Evolutionary conservation across 2,797 vertebrate species (phyloP), one percentile per base, ranked within the genome.

Genomic region (Oryzias dopingdopingensis): DNA sequence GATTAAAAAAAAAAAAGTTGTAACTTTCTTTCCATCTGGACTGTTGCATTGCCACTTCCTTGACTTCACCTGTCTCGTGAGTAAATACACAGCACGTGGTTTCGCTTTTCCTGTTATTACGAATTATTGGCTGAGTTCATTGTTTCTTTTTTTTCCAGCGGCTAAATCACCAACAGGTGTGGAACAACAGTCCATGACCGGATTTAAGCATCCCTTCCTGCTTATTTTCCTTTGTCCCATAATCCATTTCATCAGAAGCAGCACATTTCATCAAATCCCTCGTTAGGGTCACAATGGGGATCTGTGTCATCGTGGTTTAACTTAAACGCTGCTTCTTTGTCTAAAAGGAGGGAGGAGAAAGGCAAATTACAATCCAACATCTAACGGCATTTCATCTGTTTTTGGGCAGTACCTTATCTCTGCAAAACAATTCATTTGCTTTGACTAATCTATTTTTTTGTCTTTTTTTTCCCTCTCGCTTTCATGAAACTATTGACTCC

Each of bases 1-100:
- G 66, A 75, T 74, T 52, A 37, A 37, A 37, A 37, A 37, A 32
- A 12, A 32, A 32, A 57, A 52, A 76, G 62, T 14, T 1, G 5
- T 45, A 65, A 74, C 70, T 76, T 81, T 76, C 73, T 55, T 69
- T 67, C 82, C 82, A 78, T 83, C 78, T 85, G 73, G 66, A 62
- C 60, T 54, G 41, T 49, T 49, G 29, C 42, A 52, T 16, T 46
- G 63, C 58, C 70, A 50, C 47, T 51, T 63, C 43, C 50, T 22
- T 65, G 52, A 42, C 65, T 42, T 26, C 47, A 14, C 61, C 56
- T 14, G 10, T 52, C 24, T 41, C 15, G 8, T 43, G 2, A 5
- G 12, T 46, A 46, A 53, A 72, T 29, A 40, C 45, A 54, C 46
- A 45, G 14, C 2, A 5, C 4, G 2, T 41, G 5, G 42, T 10